Percentiles rank a stretch among this genome's conserved stretches.
Conservation (phyloP, 2,113 vertebrate species). For the Caranx ignobilis region DNA sequence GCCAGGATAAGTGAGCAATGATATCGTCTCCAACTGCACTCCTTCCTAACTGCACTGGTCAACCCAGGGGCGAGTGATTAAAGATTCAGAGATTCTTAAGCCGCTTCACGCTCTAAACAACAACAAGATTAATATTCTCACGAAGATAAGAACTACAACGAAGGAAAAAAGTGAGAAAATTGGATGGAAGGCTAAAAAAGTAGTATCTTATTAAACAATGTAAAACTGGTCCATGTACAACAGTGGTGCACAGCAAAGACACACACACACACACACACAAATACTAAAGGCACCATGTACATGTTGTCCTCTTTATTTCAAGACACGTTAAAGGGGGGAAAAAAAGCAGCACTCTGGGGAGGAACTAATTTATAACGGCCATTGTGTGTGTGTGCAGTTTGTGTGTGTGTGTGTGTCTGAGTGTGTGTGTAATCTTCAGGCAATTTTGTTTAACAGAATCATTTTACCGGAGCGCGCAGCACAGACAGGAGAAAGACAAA, state of each 20-base stretch:
- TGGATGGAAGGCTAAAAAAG: slow-evolving; percentile 28
- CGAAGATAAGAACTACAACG: slow-evolving; percentile 55
- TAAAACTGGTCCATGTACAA: slow-evolving; percentile 53
- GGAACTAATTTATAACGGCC: slow-evolving; percentile 72
- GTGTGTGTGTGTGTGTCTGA: slow-evolving; percentile 34
- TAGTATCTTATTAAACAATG: slow-evolving; percentile 55
- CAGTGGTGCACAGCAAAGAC: slow-evolving; percentile 21
- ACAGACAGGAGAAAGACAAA: slow-evolving; percentile 78
- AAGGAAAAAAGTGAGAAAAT: slow-evolving; percentile 56
- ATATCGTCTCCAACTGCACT: slow-evolving; percentile 61
- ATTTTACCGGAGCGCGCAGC: slow-evolving; percentile 69
- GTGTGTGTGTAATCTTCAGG: slow-evolving; percentile 65
- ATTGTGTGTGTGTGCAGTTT: slow-evolving; percentile 34
- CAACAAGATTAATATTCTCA: slow-evolving; percentile 79
- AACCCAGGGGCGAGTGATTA: slow-evolving; percentile 77
- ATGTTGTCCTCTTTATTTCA: slow-evolving; percentile 73
- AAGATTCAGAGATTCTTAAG: slow-evolving; percentile 79
- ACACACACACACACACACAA: slow-evolving; percentile 29
- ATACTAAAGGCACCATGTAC: slow-evolving; percentile 21
- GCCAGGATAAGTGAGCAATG: slow-evolving; percentile 69
- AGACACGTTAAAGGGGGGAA: slow-evolving; percentile 30
- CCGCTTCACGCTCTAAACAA: slow-evolving; percentile 76
- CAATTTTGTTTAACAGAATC: slow-evolving; percentile 80
- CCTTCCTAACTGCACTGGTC: slow-evolving; percentile 75
- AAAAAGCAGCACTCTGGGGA: slow-evolving; percentile 44